These are phyloP conservation scores for Oceanodroma leucorhoa DNA, from an alignment of 2,797 vertebrate species.

Conservation along the genomic window DNA sequence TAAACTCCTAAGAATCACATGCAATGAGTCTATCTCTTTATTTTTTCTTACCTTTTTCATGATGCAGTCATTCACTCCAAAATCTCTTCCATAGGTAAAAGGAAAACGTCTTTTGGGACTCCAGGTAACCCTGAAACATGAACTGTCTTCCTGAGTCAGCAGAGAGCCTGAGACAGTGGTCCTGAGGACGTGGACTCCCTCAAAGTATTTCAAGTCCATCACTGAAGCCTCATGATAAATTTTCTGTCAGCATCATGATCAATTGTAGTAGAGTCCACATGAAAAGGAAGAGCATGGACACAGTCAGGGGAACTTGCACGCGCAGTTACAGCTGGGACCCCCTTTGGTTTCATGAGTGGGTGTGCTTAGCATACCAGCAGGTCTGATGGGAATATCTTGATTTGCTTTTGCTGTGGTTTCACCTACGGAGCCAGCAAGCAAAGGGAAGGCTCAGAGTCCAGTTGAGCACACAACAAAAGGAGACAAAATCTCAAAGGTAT, in stretches of 20 bases:
- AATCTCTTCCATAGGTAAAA: not conserved
- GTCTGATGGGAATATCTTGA: not conserved
- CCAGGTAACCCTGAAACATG: not conserved
- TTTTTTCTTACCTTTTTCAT: not conserved
- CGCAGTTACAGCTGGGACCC: rapidly evolving
- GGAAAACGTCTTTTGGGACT: not conserved
- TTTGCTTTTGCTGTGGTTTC: not conserved
- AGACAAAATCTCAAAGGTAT: not conserved
- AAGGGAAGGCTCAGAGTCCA: not conserved
- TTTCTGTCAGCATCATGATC: not conserved
- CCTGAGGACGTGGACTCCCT: not conserved
- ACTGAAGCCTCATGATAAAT: not conserved
- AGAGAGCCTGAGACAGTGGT: not conserved
- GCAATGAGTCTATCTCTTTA: not conserved
- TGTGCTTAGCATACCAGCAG: not conserved
- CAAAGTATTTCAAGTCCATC: not conserved
- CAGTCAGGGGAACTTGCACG: not conserved
- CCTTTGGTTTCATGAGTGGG: not conserved
- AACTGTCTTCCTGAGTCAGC: not conserved
- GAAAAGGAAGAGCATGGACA: not conserved
- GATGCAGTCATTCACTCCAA: not conserved
- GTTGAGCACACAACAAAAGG: not conserved
- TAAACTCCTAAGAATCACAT: not conserved
- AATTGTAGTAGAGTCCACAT: not conserved
- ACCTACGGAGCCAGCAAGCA: not conserved